Evolutionary conservation across 2,797 vertebrate genomes (phyloP), one percentile per base, ranked within the genome.

Genomic region (Myotis vivesi): DNA sequence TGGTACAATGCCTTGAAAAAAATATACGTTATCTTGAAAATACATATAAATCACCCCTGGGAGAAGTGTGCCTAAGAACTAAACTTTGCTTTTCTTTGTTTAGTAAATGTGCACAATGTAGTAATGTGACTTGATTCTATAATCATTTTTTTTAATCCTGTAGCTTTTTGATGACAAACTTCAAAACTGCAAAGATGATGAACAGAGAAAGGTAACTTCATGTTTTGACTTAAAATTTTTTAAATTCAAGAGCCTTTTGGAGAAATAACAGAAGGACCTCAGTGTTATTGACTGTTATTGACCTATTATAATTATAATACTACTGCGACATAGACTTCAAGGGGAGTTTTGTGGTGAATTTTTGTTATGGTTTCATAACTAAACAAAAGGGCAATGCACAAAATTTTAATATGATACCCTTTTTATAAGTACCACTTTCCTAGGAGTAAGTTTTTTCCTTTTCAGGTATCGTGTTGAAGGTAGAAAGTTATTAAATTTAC

Each of bases 131-230:
- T 71, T 86, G 55, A 73, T 81, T 38, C 25, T 93, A 33, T 89
- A 93, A 94, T 69, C 10, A 16, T 30, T 93, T 94, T 59, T 97
- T 71, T 82, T 95, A 96, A 97, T 95, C 95, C 95, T 98, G 38
- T 97, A 99, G 99, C 98, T 99, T 96, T 99, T 99, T 98, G 99
- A 99, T 99, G 99, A 99, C 97, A 99, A 99, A 96, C 99, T 99
- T 98, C 99, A 99, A 98, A 99, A 99, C 98, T 99, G 99, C 98
- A 99, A 99, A 98, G 99, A 99, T 98, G 99, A 99, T 98, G 99
- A 99, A 97, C 99, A 99, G 87, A 99, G 99, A 98, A 99, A 99
- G 98, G 99, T 99, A 98, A 99, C 99, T 99, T 97, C 46, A 77
- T 89, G 55, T 41, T 90, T 95, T 91, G n/a, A 51, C 44, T 22